These are phyloP conservation scores for Catocala sponsa DNA, from an alignment of 2,888 invertebrate genomes.

Conservation along the genomic window DNA sequence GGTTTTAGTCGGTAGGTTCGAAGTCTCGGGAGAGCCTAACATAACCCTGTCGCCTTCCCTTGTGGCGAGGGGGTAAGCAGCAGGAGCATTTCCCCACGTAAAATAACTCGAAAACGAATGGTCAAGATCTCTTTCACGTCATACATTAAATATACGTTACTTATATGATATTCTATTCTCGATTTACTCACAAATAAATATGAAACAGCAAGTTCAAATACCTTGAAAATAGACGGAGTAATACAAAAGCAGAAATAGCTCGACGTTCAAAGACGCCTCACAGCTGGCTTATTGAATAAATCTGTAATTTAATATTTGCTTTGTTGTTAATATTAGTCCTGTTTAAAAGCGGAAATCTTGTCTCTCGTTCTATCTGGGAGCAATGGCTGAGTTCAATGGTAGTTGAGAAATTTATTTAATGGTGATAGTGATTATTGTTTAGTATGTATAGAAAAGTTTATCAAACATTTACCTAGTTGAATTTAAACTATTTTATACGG, in stretches of 20 bases:
- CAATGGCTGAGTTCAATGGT: slow-evolving; percentile 8
- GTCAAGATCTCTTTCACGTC: too few species aligned
- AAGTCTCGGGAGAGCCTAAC: too few species aligned
- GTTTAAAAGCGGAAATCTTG: slow-evolving; percentile 8
- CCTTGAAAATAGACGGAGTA: neutral
- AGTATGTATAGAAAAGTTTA: too few species aligned
- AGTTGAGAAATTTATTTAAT: neutral
- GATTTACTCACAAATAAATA: neutral
- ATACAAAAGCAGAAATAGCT: slow-evolving; percentile 1
- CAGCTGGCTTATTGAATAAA: slow-evolving; percentile 10
- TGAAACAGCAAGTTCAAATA: neutral
- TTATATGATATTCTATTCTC: neutral
- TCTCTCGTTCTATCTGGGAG: neutral
- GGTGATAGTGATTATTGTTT: too few species aligned
- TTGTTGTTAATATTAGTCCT: slow-evolving; percentile 11
- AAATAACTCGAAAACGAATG: too few species aligned
- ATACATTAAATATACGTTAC: too few species aligned
- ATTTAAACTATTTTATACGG: too few species aligned
- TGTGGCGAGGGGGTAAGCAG: too few species aligned
- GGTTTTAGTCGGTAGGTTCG: too few species aligned
- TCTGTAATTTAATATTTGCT: slow-evolving; percentile 10
- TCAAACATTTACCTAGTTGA: too few species aligned
- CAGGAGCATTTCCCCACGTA: too few species aligned
- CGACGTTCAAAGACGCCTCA: slow-evolving; percentile 3
- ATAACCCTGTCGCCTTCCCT: too few species aligned